These are phyloP conservation scores for Epinotia bilunana DNA, from an alignment of 2,888 invertebrate genomes.

Conservation along the genomic window DNA sequence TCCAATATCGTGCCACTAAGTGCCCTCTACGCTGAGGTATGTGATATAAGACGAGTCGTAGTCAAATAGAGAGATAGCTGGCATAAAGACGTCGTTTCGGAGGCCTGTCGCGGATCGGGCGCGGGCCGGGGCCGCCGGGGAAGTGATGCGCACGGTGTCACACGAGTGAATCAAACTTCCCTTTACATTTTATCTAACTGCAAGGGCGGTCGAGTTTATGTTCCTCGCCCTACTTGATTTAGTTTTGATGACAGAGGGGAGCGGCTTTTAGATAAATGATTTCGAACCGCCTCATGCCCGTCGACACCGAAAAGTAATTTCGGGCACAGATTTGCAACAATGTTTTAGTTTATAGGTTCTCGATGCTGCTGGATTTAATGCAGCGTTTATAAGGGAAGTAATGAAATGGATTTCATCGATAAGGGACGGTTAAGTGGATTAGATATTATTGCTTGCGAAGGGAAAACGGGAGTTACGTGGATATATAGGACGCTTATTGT, in stretches of 20 bases:
- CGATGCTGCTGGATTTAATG: constrained; percentile 64
- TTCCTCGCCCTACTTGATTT: constrained; percentile 80
- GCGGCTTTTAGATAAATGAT: constrained; percentile 82
- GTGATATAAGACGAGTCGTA: constrained; percentile 62
- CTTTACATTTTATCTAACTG: constrained; percentile 82
- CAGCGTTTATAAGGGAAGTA: constrained; percentile 69
- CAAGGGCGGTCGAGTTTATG: constrained; percentile 81
- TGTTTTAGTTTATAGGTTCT: constrained; percentile 71
- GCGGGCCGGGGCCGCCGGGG: constrained; percentile 44
- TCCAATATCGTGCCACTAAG: constrained; percentile 75
- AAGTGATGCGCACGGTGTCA: constrained; percentile 69
- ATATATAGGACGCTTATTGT: constrained; percentile 22
- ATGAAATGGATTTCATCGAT: constrained; percentile 73
- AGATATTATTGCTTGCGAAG: constrained; percentile 61
- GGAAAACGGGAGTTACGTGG: constrained; percentile 51
- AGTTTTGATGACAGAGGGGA: constrained; percentile 82
- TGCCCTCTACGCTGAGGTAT: constrained; percentile 72
- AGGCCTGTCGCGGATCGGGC: constrained; percentile 52
- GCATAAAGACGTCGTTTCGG: constrained; percentile 77
- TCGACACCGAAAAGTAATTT: constrained; percentile 55
- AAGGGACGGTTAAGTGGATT: constrained; percentile 72
- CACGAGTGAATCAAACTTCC: constrained; percentile 81
- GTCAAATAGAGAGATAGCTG: constrained; percentile 77
- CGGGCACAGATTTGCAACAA: constrained; percentile 70
- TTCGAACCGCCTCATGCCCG: constrained; percentile 57